phyloP scores from a whole-genome alignment of 2,797 vertebrate species.

The Takifugu ocellatus region DNA sequence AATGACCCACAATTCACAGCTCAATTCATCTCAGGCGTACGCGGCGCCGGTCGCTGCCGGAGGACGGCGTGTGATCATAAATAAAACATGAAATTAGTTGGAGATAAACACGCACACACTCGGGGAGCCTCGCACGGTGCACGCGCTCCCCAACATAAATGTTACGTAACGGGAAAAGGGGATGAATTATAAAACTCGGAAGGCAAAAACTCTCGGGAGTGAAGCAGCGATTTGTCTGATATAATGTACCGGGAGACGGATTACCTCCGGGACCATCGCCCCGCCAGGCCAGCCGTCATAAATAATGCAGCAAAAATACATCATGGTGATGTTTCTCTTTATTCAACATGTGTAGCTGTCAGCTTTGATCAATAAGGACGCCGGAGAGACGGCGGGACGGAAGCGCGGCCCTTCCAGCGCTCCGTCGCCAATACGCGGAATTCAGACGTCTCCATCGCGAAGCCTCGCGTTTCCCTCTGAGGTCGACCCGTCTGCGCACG shows the following conservation, averaged over 20 bases:
- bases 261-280: conserved; percentile 67
- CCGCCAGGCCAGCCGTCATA: conserved; percentile 62
- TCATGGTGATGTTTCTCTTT: conserved; percentile 71
- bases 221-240: conserved; percentile 63
- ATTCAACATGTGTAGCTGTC: conserved; percentile 78
- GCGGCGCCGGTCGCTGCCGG: conserved; percentile 4
- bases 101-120: conserved; percentile 9
- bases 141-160: conserved; percentile 36
- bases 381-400: conserved; percentile 52
- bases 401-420: conserved; percentile 37
- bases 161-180: conserved; percentile 56
- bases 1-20: background rate
- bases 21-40: background rate
- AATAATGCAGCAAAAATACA: conserved; percentile 78
- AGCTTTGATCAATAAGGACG: conserved; percentile 73
- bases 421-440: background rate
- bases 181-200: conserved; percentile 47
- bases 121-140: conserved; percentile 6
- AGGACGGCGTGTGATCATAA: conserved; percentile 19
- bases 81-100: conserved; percentile 51
- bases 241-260: conserved; percentile 69
- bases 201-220: conserved; percentile 53
- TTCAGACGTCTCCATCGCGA: conserved; percentile 41
- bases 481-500: conserved; percentile 42
- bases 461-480: conserved; percentile 21